Evolutionary conservation across 2,113 vertebrate species (phyloP), one percentile per base, ranked within the genome.

Genomic region (Cyanistes caeruleus): DNA sequence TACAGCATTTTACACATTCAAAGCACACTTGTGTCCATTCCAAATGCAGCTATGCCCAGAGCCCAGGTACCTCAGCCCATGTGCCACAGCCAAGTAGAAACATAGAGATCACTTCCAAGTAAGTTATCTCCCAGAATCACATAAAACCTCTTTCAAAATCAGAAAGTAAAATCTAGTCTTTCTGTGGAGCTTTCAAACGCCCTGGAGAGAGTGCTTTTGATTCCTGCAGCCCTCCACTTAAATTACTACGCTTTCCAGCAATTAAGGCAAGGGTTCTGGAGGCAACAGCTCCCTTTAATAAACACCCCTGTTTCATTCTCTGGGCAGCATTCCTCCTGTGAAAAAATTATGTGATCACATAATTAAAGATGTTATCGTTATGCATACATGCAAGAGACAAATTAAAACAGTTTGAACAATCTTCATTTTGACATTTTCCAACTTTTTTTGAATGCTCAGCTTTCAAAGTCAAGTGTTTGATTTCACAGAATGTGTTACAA

Each of bases 321-420:
- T 21, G 58, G 77, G 89, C 77, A 94, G 53, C 49, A 65, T 85
- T 84, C 76, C 90, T 86, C 52, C 79, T 46, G 76, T 33, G 85
- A 95, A 94, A 95, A 96, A 95, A 94, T 44, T 77, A 80, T 43
- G 83, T 89, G 92, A 96, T 95, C 93, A 88, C 68, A 90, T 90
- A 96, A 93, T 94, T 92, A 96, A 97, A 97, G 92, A 96, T 90
- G 87, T 92, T 95, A 96, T 93, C 75, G 0, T 78, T 86, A 74
- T 27, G 80, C 73, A 70, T 68, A 89, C 87, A 86, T 70, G 64
- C 83, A 81, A 95, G 79, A 74, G 56, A 88, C 85, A 94, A 89
- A 95, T 92, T 95, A 91, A 81, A 95, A 92, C 73, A 87, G 52
- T 81, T 72, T 89, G 49, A 87, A 64, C 60, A 78, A 92, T 86